These are phyloP conservation scores for Gopherus evgoodei DNA, from an alignment of 2,113 vertebrate species.

Conservation along the genomic window DNA sequence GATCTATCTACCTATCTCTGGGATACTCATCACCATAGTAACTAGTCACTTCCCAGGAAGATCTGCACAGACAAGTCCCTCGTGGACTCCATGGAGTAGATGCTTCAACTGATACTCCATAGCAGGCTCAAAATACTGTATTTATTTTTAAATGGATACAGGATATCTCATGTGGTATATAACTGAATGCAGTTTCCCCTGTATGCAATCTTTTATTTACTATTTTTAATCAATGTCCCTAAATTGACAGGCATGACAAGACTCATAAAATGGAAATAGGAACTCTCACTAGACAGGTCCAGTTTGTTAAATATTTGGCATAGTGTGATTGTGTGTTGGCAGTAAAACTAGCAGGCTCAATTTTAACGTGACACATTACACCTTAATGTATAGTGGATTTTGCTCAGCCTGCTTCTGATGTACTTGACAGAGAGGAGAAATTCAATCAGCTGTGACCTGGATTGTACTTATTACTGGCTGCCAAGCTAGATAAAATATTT, in stretches of 20 bases:
- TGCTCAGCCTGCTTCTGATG: constrained; percentile 43
- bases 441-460: constrained; percentile 53
- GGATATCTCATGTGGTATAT: not conserved
- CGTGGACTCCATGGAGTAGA: not conserved
- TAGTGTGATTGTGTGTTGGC: not conserved
- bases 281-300: not conserved
- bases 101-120: not conserved
- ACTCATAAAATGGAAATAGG: not conserved
- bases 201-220: not conserved
- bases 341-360: not conserved
- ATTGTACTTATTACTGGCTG: constrained; percentile 62
- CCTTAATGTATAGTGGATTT: constrained; percentile 18
- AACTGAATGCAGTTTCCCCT: not conserved
- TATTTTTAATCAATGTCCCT: constrained; percentile 27
- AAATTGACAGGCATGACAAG: constrained; percentile 31
- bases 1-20: not conserved
- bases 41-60: rapidly evolving
- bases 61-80: not conserved
- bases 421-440: constrained; percentile 34
- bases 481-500: constrained; percentile 62
- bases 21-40: rapidly evolving
- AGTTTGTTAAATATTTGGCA: constrained; percentile 50
- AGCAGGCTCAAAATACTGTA: not conserved
- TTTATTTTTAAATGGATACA: not conserved
- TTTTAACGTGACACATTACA: not conserved